A percentile compares a stretch with the other conserved stretches of the same genome.
Evolutionary conservation across 2,113 vertebrate species (phyloP).

Genomic region (Tricholaema leucomelas): DNA sequence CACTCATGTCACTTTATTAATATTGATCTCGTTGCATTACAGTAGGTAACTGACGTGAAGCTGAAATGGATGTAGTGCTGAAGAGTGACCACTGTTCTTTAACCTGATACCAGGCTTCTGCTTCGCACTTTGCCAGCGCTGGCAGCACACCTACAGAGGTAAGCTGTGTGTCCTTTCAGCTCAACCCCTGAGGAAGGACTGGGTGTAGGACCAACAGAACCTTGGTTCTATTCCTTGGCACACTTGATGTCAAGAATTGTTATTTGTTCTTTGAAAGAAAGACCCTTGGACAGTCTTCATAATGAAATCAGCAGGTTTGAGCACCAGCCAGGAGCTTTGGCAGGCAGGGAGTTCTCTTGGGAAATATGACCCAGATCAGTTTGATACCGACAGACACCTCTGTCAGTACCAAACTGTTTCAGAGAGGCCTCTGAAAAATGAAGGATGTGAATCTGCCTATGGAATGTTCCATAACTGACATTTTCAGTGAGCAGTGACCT

Average conservation of each 20-base stretch:
- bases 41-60: not conserved
- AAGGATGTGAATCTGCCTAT: not conserved
- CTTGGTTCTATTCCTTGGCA: not conserved
- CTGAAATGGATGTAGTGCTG: not conserved
- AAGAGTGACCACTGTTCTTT: not conserved
- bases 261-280: conserved; percentile 1
- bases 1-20: conserved; percentile 21
- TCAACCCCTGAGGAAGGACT: not conserved
- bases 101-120: not conserved
- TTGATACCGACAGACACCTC: not conserved
- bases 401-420: not conserved
- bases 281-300: not conserved
- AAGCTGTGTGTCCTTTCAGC: not conserved
- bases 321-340: not conserved
- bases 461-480: not conserved
- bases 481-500: conserved; percentile 18
- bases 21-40: conserved; percentile 31
- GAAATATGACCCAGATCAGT: not conserved
- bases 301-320: not conserved
- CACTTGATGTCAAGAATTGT: not conserved
- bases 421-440: not conserved
- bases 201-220: not conserved
- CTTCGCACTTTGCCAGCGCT: fast-evolving
- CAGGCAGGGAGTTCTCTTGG: not conserved
- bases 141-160: not conserved